Evolutionary conservation across 1,140 invertebrate genomes (phyloP), one percentile per base, ranked within the genome.

Genomic region (Pollicipes pollicipes): DNA sequence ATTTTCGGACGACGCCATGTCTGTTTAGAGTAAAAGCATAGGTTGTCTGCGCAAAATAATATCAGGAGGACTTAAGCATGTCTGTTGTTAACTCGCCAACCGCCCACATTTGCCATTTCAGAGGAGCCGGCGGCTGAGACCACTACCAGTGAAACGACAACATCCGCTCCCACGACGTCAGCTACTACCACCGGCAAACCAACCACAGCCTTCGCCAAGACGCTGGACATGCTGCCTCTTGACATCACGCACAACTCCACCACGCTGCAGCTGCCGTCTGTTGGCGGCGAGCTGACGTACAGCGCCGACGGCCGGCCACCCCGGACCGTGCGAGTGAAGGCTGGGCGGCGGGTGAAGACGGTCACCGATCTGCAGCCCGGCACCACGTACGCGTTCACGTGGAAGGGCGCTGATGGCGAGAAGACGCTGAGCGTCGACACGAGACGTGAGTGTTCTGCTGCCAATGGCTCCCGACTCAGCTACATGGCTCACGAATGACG

Each of bases 371-470:
- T 77, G 0, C 68, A 37, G 3, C 74, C 75, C 16, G 74, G 73
- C 66, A 77, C 75, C 0, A 73, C 73, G 17, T 77, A 77, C 70
- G 76, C 75, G 4, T 72, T 77, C 68, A 77, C 76, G 68, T 77
- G 76, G 70, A 68, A 75, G 17, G 68, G 73, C 6, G 72, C 69
- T 26, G 73, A 70, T 3, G 73, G 74, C 45, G 45, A 66, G 8
- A 73, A 64, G 37, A 72, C 73, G 35, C 26, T 69, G 21, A 70
- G 72, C 2, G 72, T 75, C 29, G 74, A 75, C 63, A 74, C 70
- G 21, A 76, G 28, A 68, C 68, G 31, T 68, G 69, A 68, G 31
- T 68, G 70, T 27, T 13, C 37, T 45, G 10, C 24, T 45, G 37
- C 10, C 37, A 45, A 45, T 45, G 37, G 10, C 24, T 45, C 24